These are phyloP conservation scores for Cantharis rufa DNA, from an alignment of 2,888 invertebrate genomes.

Conservation along the genomic window DNA sequence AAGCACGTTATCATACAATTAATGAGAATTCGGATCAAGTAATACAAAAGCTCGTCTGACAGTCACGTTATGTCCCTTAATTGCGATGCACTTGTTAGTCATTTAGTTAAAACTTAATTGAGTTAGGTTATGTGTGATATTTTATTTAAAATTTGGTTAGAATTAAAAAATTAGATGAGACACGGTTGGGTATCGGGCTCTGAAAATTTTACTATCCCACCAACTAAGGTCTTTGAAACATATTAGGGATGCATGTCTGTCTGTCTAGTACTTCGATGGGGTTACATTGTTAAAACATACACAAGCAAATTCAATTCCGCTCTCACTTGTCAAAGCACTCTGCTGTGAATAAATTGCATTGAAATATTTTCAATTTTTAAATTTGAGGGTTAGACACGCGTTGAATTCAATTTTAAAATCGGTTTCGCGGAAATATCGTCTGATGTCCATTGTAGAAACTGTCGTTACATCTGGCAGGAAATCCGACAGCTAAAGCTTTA, in stretches of 20 bases:
- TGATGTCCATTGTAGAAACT: conserved; percentile 51
- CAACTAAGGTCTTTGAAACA: conserved; percentile 38
- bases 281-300: conserved; percentile 52
- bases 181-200: conserved; percentile 17
- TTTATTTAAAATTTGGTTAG: background rate
- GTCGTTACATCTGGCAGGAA: conserved; percentile 56
- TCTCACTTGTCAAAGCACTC: conserved; percentile 52
- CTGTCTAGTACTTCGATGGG: conserved; percentile 45
- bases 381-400: conserved; percentile 44
- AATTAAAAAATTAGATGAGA: background rate
- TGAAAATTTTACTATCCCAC: conserved; percentile 30
- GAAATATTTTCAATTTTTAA: conserved; percentile 56
- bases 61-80: conserved; percentile 28
- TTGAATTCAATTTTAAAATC: conserved; percentile 49
- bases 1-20: conserved; percentile 50
- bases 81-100: conserved; percentile 27
- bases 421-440: conserved; percentile 53
- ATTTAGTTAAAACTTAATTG: background rate
- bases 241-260: conserved; percentile 48
- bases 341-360: conserved; percentile 56
- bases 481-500: conserved; percentile 47
- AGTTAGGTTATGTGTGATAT: background rate
- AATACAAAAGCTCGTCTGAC: conserved; percentile 38
- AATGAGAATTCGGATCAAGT: conserved; percentile 50
- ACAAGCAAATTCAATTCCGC: conserved; percentile 52